Evolutionary conservation across 1,140 invertebrate genomes (phyloP).

Genomic region (Cydia strobilella): DNA sequence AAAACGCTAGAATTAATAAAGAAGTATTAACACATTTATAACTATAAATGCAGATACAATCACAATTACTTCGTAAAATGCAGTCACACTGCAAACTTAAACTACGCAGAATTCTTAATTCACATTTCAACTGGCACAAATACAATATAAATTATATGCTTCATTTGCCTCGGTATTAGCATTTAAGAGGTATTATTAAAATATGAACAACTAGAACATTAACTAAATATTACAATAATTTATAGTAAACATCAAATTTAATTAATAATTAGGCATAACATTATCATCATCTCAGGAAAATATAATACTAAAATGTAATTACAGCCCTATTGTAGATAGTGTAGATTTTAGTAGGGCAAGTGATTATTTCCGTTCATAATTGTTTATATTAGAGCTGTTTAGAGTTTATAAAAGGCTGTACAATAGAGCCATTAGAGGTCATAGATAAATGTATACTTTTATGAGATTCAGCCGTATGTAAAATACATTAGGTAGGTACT

Average conservation of each 20-base stretch:
- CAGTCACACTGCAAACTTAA: constrained; percentile 30
- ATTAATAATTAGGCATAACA: background rate
- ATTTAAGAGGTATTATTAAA: background rate
- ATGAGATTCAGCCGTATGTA: no score
- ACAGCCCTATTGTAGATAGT: no score
- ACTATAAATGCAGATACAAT: constrained; percentile 29
- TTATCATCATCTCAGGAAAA: background rate
- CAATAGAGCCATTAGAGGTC: no score
- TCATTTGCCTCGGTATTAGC: constrained; percentile 3
- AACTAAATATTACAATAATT: constrained; percentile 11
- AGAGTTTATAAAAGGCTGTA: no score
- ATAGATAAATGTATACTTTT: no score
- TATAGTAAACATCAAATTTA: background rate
- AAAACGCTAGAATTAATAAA: constrained; percentile 24
- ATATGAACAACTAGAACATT: background rate
- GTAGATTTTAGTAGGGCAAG: no score
- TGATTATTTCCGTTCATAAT: no score
- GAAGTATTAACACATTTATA: constrained; percentile 25
- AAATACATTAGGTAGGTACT: no score
- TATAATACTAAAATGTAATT: background rate
- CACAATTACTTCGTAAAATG: constrained; percentile 31
- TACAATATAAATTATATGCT: constrained; percentile 4
- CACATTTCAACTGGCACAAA: constrained; percentile 13
- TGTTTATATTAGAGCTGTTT: no score
- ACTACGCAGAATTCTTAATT: background rate